A percentile compares a stretch with the other conserved stretches of the same genome.
These are phyloP conservation scores for Phrynosoma platyrhinos DNA, from an alignment of 2,113 vertebrate genomes.

Conservation along the genomic window DNA sequence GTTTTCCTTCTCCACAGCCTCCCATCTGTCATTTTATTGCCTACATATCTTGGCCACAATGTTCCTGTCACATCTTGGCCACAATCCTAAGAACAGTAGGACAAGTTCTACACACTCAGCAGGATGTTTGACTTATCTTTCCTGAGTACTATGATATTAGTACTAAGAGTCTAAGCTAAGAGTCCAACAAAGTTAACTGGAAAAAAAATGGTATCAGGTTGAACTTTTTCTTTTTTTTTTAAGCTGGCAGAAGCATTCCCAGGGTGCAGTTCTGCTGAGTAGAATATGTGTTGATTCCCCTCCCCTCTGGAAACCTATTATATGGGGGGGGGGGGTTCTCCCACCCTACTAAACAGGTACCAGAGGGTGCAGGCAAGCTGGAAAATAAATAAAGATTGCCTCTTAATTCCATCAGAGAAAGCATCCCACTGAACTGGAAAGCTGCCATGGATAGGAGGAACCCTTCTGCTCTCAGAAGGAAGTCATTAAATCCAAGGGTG, in stretches of 20 bases:
- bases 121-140: not conserved
- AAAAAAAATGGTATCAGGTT: not conserved
- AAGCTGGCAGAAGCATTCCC: not conserved
- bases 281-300: not conserved
- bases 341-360: not conserved
- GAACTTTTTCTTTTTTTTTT: not conserved
- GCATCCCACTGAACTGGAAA: not conserved
- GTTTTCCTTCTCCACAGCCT: slow-evolving; percentile 59
- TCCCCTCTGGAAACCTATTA: not conserved
- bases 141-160: not conserved
- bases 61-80: not conserved
- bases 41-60: slow-evolving; percentile 12
- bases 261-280: not conserved
- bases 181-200: not conserved
- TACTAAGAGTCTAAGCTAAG: not conserved
- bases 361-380: not conserved
- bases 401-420: not conserved
- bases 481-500: too few relatives aligned
- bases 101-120: not conserved
- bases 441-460: too few relatives aligned
- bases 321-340: not conserved
- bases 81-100: not conserved
- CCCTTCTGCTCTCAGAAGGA: too few relatives aligned
- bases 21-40: slow-evolving; percentile 58
- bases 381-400: not conserved